Conservation (phyloP, 2,888 invertebrate genomes). For the Cosmia pyralina region DNA sequence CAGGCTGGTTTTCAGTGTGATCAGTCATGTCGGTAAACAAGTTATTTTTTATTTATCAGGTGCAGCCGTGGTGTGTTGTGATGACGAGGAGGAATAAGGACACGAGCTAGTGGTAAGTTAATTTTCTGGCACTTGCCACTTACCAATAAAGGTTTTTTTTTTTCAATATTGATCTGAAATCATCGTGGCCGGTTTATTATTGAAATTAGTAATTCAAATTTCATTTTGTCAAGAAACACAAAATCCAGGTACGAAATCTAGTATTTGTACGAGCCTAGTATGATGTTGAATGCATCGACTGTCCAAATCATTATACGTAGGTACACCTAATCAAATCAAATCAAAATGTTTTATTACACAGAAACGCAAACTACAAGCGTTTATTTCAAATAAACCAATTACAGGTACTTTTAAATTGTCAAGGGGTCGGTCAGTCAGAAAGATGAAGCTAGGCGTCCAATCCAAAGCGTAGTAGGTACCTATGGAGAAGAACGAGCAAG, state of each 20-base stretch:
- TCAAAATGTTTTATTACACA: not conserved
- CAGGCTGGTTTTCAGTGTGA: not conserved
- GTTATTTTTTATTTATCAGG: not conserved
- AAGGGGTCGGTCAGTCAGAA: too few species aligned
- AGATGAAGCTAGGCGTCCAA: too few species aligned
- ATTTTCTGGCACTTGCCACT: not conserved
- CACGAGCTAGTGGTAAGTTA: not conserved
- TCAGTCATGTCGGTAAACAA: constrained; percentile 2
- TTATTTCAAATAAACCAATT: too few species aligned
- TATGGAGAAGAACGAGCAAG: not conserved
- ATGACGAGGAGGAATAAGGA: not conserved
- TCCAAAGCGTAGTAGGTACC: too few species aligned
- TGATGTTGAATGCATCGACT: not conserved
- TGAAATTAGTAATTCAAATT: too few species aligned
- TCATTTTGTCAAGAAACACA: not conserved
- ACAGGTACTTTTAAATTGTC: too few species aligned
- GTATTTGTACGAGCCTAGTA: not conserved
- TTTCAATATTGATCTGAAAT: too few species aligned
- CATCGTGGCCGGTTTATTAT: too few species aligned
- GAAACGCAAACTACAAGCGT: too few species aligned
- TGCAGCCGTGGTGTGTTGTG: not conserved
- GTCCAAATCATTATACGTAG: not conserved
- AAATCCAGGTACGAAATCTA: too few species aligned
- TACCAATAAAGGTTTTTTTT: not conserved
- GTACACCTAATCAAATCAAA: not conserved